These are phyloP conservation scores for Microcebus murinus DNA, from an alignment of 2,113 vertebrate genomes.

Conservation along the genomic window DNA sequence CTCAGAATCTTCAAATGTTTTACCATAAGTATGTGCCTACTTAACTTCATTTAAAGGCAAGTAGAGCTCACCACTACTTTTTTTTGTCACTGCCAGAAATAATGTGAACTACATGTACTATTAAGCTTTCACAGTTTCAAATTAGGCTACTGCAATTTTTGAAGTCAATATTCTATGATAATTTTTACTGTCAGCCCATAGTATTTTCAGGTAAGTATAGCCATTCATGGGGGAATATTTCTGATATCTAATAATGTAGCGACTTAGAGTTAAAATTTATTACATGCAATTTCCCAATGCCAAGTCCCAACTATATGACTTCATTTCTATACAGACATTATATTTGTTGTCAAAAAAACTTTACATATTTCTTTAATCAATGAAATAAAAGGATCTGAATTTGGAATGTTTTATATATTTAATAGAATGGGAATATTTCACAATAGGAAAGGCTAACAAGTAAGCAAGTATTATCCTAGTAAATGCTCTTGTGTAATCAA, in stretches of 20 bases:
- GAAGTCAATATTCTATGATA: background rate
- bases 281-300: background rate
- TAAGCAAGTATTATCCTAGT: background rate
- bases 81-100: constrained; percentile 9
- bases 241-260: background rate
- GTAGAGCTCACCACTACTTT: background rate
- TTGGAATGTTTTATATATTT: constrained; percentile 22
- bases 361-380: constrained; percentile 47
- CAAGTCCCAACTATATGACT: constrained; percentile 36
- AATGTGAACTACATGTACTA: background rate
- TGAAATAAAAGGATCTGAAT: constrained; percentile 47
- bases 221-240: background rate
- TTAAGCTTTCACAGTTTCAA: background rate
- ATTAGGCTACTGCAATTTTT: background rate
- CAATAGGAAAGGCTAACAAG: background rate
- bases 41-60: constrained; percentile 28
- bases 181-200: constrained; percentile 5
- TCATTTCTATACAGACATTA: constrained; percentile 44
- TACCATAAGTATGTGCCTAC: background rate
- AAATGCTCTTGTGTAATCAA: constrained; percentile 22
- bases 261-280: background rate
- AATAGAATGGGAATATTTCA: constrained; percentile 6
- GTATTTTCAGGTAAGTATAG: background rate
- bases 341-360: constrained; percentile 55
- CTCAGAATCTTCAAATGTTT: background rate